Conservation (phyloP, 2,113 vertebrate species). For the Archilochus colubris region DNA sequence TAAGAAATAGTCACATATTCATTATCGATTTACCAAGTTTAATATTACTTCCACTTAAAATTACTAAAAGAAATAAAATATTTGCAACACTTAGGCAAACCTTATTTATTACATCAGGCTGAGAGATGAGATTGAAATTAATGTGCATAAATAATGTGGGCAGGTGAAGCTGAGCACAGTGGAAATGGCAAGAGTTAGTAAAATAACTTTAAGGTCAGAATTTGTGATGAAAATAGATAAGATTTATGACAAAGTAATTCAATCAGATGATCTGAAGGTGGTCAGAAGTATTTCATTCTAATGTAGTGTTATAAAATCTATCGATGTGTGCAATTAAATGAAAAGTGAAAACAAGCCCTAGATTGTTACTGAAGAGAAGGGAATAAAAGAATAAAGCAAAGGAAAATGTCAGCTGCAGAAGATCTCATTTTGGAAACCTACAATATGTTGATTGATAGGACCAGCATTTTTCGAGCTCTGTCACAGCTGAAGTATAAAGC, state of each 20-base stretch:
- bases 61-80: background rate
- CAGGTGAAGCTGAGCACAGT: background rate
- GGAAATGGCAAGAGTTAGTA: background rate
- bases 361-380: constrained; percentile 28
- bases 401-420: constrained; percentile 41
- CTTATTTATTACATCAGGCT: background rate
- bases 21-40: background rate
- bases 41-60: background rate
- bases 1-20: background rate
- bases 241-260: constrained; percentile 34
- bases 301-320: background rate
- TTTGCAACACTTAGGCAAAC: background rate
- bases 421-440: constrained; percentile 61
- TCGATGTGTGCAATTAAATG: constrained; percentile 38
- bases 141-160: background rate
- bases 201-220: constrained; percentile 29
- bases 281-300: constrained; percentile 33
- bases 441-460: constrained; percentile 69
- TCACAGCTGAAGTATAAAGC: constrained; percentile 75
- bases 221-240: constrained; percentile 43
- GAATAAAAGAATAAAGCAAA: constrained; percentile 37
- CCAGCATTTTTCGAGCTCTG: constrained; percentile 71
- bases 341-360: constrained; percentile 32
- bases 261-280: constrained; percentile 27
- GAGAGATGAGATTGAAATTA: background rate